A percentile compares a stretch with the other conserved stretches of the same genome.
phyloP scores from a whole-genome alignment of 2,113 vertebrate species.

The Alexandromys fortis region DNA sequence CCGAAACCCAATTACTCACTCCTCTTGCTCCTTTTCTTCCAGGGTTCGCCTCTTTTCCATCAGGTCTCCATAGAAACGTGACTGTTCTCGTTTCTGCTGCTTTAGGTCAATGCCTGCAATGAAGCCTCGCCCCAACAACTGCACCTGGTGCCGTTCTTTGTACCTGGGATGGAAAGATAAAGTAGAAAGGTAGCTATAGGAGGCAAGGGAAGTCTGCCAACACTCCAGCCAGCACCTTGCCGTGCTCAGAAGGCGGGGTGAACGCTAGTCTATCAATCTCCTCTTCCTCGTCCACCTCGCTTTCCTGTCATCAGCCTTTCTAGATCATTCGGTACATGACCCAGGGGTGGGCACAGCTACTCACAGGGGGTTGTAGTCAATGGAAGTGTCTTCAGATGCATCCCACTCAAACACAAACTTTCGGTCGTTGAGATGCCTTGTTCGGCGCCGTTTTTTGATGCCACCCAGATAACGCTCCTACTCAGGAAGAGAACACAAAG shows the following conservation, averaged over 20 bases:
- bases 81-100: slow-evolving; percentile 98
- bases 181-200: neutral
- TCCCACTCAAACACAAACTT: slow-evolving; percentile 99
- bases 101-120: slow-evolving; percentile 98
- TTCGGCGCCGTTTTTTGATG: slow-evolving; percentile 95
- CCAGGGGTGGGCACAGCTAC: slow-evolving; percentile 60
- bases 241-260: too few species aligned
- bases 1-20: slow-evolving; percentile 87
- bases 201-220: neutral
- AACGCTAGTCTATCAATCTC: neutral
- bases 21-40: slow-evolving; percentile 99
- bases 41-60: slow-evolving; percentile 97
- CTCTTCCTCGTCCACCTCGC: neutral
- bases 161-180: slow-evolving; percentile 85
- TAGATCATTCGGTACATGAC: neutral
- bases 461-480: slow-evolving; percentile 98
- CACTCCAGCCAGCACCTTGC: neutral
- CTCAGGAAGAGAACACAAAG: neutral
- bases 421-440: slow-evolving; percentile 96
- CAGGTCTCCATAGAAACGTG: slow-evolving; percentile 96
- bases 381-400: slow-evolving; percentile 96
- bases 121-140: slow-evolving; percentile 96
- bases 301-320: neutral
- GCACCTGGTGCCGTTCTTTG: slow-evolving; percentile 97
- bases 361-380: slow-evolving; percentile 98